Evolutionary conservation across 1,140 invertebrate species (phyloP), one percentile per base, ranked within the genome.

Genomic region (Archivesica marissinica): DNA sequence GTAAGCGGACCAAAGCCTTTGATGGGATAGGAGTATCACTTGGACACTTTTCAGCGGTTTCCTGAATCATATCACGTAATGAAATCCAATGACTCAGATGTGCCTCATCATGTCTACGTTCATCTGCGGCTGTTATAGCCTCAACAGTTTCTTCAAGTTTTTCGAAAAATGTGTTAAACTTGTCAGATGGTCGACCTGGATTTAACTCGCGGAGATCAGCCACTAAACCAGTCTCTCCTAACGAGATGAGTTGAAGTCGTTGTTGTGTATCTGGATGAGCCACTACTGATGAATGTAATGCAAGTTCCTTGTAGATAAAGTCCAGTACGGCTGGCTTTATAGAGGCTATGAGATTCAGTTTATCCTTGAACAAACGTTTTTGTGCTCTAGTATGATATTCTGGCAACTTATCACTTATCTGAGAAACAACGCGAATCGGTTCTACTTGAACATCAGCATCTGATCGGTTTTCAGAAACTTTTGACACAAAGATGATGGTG

Each of bases 251-350:
- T 76, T 54, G n/a, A 89, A 7, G 28, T n/a, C 80, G 47, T 66
- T 88, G 54, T 64, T 84, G 79, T 20, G 41, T 88, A 6, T 33
- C 61, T 7, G 86, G 84, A 78, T 89, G 17, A 2, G 20, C 13
- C 20, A 86, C 56, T 13, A n/a, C 38, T 38, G 81, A 23, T 25
- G 78, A 70, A 80, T 89, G 86, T 4, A 86, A 20, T 7, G 82
- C 52, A 13, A 89, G 44, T 54, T 83, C 75, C 77, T 83, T 85
- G 64, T 87, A 89, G 23, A 89, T 86, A 30, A 89, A 66, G 13
- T 83, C 64, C 30, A 23, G 50, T 3, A 87, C 70, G 11, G 47
- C 2, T 25, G 79, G 86, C n/a, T 15, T 2, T 80, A 88, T n/a
- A 44, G 20, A 30, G 13, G 50, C 75, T 39, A 88, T 35, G 50